These are phyloP conservation scores for Parelbella ahira DNA, from an alignment of 2,888 invertebrate genomes.

Conservation along the genomic window DNA sequence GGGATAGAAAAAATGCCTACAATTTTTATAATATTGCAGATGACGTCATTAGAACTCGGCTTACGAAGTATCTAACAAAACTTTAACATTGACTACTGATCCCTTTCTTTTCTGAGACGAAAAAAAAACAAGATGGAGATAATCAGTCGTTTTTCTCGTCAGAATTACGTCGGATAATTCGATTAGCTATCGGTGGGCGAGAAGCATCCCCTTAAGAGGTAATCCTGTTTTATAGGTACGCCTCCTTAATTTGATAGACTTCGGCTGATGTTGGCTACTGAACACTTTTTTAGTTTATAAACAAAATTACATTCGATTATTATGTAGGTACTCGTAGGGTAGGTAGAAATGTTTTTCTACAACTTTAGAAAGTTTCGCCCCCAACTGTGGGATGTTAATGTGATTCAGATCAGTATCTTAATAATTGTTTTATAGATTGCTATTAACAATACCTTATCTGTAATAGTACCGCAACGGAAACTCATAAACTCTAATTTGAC, in stretches of 20 bases:
- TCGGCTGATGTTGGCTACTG: constrained; percentile 27
- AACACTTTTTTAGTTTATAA: constrained; percentile 37
- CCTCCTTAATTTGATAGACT: constrained; percentile 54
- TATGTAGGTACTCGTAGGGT: too few species aligned
- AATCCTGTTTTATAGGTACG: constrained; percentile 61
- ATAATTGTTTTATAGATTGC: too few species aligned
- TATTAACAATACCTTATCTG: too few species aligned
- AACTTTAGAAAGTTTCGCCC: too few species aligned
- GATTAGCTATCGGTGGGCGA: constrained; percentile 71
- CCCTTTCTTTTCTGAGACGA: constrained; percentile 49
- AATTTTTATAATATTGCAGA: too few species aligned
- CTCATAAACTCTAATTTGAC: too few species aligned
- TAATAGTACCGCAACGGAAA: too few species aligned
- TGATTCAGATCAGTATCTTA: too few species aligned
- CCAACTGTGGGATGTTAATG: too few species aligned
- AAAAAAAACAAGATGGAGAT: constrained; percentile 59
- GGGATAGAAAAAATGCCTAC: too few species aligned
- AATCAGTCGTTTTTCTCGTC: constrained; percentile 72
- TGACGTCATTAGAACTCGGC: too few species aligned
- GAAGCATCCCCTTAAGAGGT: constrained; percentile 62
- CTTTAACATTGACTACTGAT: constrained; percentile 51
- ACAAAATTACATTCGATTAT: constrained; percentile 11
- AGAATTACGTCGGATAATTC: constrained; percentile 70
- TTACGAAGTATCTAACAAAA: constrained; percentile 6
- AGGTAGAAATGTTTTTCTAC: too few species aligned